Percentiles rank a stretch among this genome's conserved stretches.
Evolutionary conservation across 2,888 invertebrate genomes (phyloP).

Genomic region (Acleris emargana): DNA sequence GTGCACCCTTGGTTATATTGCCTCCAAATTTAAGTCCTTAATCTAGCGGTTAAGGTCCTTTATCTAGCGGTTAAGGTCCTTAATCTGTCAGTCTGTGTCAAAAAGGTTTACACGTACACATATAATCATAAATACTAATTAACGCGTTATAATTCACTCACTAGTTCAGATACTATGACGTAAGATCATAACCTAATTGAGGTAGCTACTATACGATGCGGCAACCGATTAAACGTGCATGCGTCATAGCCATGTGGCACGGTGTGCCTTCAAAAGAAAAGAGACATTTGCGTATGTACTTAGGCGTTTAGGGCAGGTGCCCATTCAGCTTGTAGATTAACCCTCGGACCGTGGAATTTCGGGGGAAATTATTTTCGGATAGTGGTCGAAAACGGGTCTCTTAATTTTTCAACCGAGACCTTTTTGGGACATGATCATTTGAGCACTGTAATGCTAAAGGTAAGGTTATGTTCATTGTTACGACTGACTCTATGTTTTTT

Average conservation of each 20-base stretch:
- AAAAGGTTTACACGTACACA: no score
- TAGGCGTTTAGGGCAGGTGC: constrained; percentile 31
- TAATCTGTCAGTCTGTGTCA: no score
- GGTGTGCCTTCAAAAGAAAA: not conserved
- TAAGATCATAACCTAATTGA: no score
- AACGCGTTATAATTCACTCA: no score
- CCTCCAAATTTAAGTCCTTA: no score
- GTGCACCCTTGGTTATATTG: no score
- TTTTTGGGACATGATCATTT: constrained; percentile 13
- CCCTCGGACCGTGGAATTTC: constrained; percentile 37
- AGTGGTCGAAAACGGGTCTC: constrained; percentile 13
- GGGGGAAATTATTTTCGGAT: constrained; percentile 21
- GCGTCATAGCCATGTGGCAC: constrained; percentile 1
- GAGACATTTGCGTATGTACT: constrained; percentile 7
- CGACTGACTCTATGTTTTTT: not conserved
- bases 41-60: no score
- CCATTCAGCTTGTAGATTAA: constrained; percentile 45
- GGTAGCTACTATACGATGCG: no score
- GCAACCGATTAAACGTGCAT: not conserved
- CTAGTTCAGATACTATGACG: no score
- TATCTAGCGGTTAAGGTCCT: no score
- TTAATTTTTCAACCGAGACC: constrained; percentile 14
- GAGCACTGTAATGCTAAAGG: not conserved
- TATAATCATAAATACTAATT: no score
- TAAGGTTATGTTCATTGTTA: not conserved